Conservation (phyloP, 2,113 vertebrate genomes). For the Labrus mixtus region DNA sequence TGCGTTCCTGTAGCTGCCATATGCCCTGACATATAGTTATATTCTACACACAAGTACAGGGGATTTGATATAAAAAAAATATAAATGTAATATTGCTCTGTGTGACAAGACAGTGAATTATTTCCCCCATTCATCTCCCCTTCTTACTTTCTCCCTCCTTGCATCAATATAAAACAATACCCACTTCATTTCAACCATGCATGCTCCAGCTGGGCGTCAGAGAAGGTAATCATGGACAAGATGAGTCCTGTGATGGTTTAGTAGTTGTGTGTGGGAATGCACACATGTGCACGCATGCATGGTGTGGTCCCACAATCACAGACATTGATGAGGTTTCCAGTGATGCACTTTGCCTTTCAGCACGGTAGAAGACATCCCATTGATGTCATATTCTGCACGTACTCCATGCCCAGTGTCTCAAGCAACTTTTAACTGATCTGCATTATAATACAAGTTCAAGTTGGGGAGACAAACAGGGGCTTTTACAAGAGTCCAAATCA, state of each 20-base stretch:
- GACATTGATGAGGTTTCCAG: conserved; percentile 65
- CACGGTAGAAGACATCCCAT: conserved; percentile 31
- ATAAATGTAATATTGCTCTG: no score
- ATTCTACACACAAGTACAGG: no score
- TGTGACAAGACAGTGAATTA: neutral
- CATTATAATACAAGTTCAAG: conserved; percentile 19
- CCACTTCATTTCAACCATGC: conserved; percentile 72
- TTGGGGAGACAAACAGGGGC: neutral
- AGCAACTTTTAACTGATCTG: neutral
- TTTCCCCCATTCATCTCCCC: no score
- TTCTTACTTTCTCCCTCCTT: conserved; percentile 18
- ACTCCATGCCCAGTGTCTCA: neutral
- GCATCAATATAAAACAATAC: conserved; percentile 65
- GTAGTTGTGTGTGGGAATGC: conserved; percentile 41
- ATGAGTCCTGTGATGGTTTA: conserved; percentile 59
- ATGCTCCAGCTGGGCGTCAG: conserved; percentile 50
- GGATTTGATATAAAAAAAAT: no score
- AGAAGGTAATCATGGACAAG: conserved; percentile 56
- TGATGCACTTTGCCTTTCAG: conserved; percentile 62
- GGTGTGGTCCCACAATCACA: conserved; percentile 40
- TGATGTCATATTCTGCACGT: conserved; percentile 55
- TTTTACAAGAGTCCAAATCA: neutral
- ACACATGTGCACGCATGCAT: conserved; percentile 10
- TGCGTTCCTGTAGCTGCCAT: no score
- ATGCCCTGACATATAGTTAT: no score